Evolutionary conservation across 92 coral and sea anemone species (phyloP), one percentile per base, ranked within the genome.

Genomic region (Paramuricea clavata): DNA sequence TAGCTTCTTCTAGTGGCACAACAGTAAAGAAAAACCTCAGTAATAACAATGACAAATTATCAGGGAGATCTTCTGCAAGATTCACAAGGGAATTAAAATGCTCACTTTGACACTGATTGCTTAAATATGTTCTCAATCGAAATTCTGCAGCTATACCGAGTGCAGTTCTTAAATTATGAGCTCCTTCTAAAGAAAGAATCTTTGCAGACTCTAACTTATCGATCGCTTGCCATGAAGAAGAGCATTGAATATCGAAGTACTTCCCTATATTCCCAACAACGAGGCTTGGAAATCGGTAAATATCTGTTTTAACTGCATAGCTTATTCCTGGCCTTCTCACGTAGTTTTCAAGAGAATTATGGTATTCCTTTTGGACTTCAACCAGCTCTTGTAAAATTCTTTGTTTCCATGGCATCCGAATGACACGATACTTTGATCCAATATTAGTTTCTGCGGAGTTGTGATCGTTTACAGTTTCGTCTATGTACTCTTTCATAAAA

Each of bases 201-300:
- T 39, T 72, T 10, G 19, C 30, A 11, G 56, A 36, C 57, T 72
- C 52, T 6, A 72, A 27, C 28, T 72, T 39, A 19, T n/a, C 52
- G 1, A 72, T 72, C 9, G 78, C 39, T 42, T 23, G 9, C 78
- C 78, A 72, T 7, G 78, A 72, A 13, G 78, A 72, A n/a, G 56
- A 12, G 26, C 52, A 3, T 72, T 72, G 25, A 72, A 42, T 72
- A 22, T 72, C 16, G 56, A 12, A 72, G 30, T 72, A 72, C 54
- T 34, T 15, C 6, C 78, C 78, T 30, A 72, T 4, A 42, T 72
- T 36, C 21, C 39, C 78, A 1, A 72, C 23, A 36, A 72, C 52
- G 16, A 72, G 78, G 39, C 78, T 72, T 25, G 78, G 78, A 72
- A 72, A 72, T 47, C 78, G 32, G 57, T 72, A 72, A 22, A 72